These are phyloP conservation scores for Imbricaverruca yamaguchii DNA, from an alignment of 2,888 invertebrate genomes.

Conservation along the genomic window DNA sequence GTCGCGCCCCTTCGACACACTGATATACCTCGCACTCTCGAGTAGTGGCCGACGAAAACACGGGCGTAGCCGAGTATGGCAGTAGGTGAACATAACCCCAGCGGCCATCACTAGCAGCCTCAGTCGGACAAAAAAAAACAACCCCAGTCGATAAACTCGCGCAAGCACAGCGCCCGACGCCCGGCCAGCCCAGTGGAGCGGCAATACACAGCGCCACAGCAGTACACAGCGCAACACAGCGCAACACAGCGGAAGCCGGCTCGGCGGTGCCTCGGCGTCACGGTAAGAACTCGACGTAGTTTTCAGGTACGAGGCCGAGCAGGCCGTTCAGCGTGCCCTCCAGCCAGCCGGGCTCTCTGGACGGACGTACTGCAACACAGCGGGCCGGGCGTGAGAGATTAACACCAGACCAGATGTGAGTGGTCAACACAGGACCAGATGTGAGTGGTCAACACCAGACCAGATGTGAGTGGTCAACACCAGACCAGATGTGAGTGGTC, in stretches of 20 bases:
- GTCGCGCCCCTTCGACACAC: too few species aligned
- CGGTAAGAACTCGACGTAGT: slow-evolving; percentile 85
- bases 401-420: too few species aligned
- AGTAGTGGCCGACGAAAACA: too few species aligned
- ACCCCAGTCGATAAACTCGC: background rate
- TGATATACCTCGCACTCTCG: too few species aligned
- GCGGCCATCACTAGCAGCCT: too few species aligned
- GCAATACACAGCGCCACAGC: background rate
- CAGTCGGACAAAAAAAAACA: too few species aligned
- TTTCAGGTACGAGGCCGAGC: slow-evolving; percentile 88
- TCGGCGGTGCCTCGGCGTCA: slow-evolving; percentile 41
- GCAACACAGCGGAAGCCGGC: background rate
- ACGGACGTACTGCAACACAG: slow-evolving; percentile 61
- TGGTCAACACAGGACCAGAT: too few species aligned
- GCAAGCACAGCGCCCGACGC: background rate
- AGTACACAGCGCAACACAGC: background rate
- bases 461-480: too few species aligned
- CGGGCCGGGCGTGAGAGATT: background rate
- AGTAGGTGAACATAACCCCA: too few species aligned
- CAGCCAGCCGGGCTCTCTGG: slow-evolving; percentile 95
- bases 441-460: too few species aligned
- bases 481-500: too few species aligned
- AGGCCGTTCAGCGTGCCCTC: slow-evolving; percentile 89
- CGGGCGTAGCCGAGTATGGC: too few species aligned
- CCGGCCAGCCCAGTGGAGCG: background rate